phyloP scores from a whole-genome alignment of 1,140 invertebrate species.

The Drosophila eugracilis region DNA sequence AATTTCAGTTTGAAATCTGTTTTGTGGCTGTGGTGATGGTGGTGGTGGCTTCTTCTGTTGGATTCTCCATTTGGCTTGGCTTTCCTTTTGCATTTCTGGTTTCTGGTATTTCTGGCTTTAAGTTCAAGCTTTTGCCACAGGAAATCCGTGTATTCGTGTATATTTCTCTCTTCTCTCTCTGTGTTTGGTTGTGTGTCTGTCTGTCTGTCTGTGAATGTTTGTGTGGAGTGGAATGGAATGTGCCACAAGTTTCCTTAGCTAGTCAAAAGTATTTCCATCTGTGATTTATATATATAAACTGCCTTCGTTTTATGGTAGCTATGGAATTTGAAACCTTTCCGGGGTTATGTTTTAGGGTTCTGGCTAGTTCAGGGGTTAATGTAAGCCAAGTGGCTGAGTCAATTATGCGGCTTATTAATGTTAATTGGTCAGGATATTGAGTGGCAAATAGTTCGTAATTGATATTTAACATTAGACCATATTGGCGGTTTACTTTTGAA shows the following conservation, averaged over 20 bases:
- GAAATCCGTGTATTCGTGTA: conserved; percentile 31
- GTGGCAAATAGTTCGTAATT: conserved; percentile 9
- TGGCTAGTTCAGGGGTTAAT: no score
- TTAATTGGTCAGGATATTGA: conserved; percentile 19
- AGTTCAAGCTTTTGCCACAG: conserved; percentile 28
- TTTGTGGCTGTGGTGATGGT: no score
- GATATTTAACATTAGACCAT: background rate
- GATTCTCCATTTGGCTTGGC: background rate
- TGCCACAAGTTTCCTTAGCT: conserved; percentile 26
- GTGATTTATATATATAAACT: conserved; percentile 64
- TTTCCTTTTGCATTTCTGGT: conserved; percentile 32
- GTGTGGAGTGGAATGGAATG: conserved; percentile 20
- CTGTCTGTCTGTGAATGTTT: background rate
- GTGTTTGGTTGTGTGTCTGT: no score
- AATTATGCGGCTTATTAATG: conserved; percentile 45
- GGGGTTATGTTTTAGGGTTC: no score
- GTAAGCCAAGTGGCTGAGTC: background rate
- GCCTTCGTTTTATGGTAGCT: conserved; percentile 9
- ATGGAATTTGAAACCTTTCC: background rate
- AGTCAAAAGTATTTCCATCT: conserved; percentile 63
- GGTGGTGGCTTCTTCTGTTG: conserved; percentile 22
- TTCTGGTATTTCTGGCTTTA: conserved; percentile 22
- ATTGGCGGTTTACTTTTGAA: background rate
- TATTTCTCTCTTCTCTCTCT: no score
- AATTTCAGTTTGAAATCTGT: conserved; percentile 70